Evolutionary conservation across 2,797 vertebrate genomes (phyloP).

Genomic region (Astyanax mexicanus): DNA sequence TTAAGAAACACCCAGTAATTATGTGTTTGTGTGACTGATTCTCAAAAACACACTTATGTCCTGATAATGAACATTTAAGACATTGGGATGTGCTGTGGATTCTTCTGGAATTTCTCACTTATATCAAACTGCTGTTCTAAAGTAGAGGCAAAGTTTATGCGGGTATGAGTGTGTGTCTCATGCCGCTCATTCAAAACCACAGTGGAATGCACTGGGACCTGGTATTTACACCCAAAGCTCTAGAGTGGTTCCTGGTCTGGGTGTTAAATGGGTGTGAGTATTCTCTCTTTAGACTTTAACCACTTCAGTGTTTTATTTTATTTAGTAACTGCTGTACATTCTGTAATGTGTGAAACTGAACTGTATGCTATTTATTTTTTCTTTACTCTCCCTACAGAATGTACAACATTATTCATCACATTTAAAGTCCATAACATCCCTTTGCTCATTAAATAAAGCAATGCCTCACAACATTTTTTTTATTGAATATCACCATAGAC

Average conservation of each 20-base stretch:
- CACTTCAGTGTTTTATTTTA: neutral
- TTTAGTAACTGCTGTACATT: neutral
- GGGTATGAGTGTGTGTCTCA: constrained; percentile 11
- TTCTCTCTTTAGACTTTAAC: neutral
- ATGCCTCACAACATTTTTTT: neutral
- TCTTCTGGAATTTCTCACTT: constrained; percentile 69
- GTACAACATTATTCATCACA: no score
- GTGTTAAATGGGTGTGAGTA: neutral
- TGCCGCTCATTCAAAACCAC: constrained; percentile 67
- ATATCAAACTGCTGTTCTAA: constrained; percentile 57
- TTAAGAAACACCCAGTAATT: no score
- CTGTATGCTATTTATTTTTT: no score
- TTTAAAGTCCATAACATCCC: no score
- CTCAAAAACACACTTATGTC: no score
- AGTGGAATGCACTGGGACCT: constrained; percentile 74
- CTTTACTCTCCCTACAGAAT: no score
- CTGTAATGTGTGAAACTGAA: no score
- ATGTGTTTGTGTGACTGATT: no score
- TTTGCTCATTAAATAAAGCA: neutral
- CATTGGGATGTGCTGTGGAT: neutral
- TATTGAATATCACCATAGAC: no score
- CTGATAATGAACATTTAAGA: no score
- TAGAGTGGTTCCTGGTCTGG: neutral
- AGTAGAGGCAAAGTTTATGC: constrained; percentile 52
- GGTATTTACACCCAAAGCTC: constrained; percentile 49